Conservation (phyloP, 2,888 invertebrate species). For the Cheilosia grossa region DNA sequence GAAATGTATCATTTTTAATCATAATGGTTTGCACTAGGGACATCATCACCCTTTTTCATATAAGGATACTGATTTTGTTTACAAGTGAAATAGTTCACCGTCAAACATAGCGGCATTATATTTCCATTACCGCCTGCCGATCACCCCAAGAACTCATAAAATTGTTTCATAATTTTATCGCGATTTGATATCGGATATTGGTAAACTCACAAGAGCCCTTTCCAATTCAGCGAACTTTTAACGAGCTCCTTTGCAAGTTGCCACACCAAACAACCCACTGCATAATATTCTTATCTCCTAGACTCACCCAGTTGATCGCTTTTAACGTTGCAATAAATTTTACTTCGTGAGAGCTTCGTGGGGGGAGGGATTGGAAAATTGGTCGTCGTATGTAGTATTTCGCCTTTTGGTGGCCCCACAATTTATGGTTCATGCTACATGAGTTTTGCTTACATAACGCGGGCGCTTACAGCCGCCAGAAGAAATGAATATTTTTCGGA, state of each 20-base stretch:
- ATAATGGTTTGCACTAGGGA: too few species aligned
- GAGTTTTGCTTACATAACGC: slow-evolving; percentile 66
- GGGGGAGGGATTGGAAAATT: slow-evolving; percentile 48
- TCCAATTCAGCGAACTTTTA: slow-evolving; percentile 37
- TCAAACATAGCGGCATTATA: too few species aligned
- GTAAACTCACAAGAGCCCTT: slow-evolving; percentile 42
- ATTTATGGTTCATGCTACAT: slow-evolving; percentile 71
- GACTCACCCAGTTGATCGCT: slow-evolving; percentile 61
- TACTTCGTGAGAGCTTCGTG: slow-evolving; percentile 37
- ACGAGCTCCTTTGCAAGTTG: slow-evolving; percentile 45
- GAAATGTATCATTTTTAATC: too few species aligned
- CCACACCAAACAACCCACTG: slow-evolving; percentile 38
- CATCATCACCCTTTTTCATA: too few species aligned
- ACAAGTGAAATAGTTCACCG: too few species aligned
- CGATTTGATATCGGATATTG: background rate
- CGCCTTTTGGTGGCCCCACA: slow-evolving; percentile 45
- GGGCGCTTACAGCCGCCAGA: slow-evolving; percentile 29
- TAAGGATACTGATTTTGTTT: too few species aligned
- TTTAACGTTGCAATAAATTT: slow-evolving; percentile 62
- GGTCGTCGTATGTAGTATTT: slow-evolving; percentile 28
- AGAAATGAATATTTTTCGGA: slow-evolving; percentile 35
- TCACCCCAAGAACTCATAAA: background rate
- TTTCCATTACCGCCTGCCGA: background rate
- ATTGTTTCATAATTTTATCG: background rate
- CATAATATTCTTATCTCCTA: slow-evolving; percentile 40